A percentile compares a stretch with the other conserved stretches of the same genome.
Evolutionary conservation across 2,888 invertebrate genomes (phyloP).

Genomic region (Xestoiulus laeticollis): DNA sequence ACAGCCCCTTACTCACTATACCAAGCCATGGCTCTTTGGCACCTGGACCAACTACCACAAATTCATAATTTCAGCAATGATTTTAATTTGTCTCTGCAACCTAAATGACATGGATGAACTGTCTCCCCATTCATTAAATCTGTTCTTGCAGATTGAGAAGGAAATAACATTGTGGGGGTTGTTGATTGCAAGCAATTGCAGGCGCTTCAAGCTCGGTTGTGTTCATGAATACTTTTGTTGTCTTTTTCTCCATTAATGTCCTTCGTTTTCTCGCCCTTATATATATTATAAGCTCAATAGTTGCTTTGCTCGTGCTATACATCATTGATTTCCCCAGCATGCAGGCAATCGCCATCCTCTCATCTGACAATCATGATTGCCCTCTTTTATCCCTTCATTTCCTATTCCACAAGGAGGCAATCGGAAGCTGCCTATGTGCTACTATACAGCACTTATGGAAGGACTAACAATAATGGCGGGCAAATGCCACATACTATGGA

Average conservation of each 20-base stretch:
- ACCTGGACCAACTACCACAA: no score
- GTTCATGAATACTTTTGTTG: conserved; percentile 33
- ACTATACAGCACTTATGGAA: conserved; percentile 7
- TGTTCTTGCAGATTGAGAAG: not conserved
- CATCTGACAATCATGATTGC: conserved; percentile 37
- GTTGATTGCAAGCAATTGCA: not conserved
- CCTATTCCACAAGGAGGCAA: conserved; percentile 33
- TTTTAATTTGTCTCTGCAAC: no score
- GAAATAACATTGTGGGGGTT: not conserved
- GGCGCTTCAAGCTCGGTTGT: not conserved
- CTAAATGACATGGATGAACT: not conserved
- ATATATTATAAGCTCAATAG: conserved; percentile 27
- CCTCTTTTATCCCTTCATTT: conserved; percentile 37
- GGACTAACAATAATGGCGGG: conserved; percentile 10
- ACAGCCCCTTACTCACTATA: no score
- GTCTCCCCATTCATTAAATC: not conserved
- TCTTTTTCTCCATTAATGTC: conserved; percentile 22
- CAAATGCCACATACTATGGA: not conserved
- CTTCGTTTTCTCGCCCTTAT: conserved; percentile 29
- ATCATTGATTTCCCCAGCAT: conserved; percentile 34
- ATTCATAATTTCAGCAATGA: no score
- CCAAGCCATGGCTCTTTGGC: no score
- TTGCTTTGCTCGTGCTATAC: not conserved
- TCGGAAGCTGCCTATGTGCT: not conserved
- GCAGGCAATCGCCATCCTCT: conserved; percentile 27